These are phyloP conservation scores for Prosapia bicincta DNA, from an alignment of 2,888 invertebrate species.

Conservation along the genomic window DNA sequence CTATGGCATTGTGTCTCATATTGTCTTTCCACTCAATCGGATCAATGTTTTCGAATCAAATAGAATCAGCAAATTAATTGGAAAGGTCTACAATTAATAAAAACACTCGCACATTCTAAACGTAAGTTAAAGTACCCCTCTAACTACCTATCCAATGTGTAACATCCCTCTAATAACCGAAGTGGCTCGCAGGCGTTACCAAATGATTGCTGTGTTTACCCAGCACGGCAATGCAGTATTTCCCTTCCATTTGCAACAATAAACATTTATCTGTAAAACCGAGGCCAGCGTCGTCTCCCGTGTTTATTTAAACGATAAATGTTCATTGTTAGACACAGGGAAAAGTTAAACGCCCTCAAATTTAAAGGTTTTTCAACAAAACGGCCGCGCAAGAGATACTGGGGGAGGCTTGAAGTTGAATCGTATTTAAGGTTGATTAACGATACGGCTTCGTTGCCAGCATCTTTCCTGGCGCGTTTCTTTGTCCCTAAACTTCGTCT, in stretches of 20 bases:
- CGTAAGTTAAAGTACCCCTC: no score
- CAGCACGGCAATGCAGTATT: not conserved
- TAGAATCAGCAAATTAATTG: no score
- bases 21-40: no score
- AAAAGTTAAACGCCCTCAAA: not conserved
- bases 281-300: not conserved
- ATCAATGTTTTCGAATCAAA: no score
- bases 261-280: not conserved
- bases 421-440: not conserved
- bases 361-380: not conserved
- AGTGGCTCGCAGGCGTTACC: no score
- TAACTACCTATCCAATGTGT: no score
- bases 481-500: not conserved
- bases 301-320: slow-evolving; percentile 2
- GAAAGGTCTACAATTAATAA: no score
- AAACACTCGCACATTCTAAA: no score
- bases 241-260: not conserved
- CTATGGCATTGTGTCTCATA: no score
- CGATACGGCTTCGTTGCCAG: not conserved
- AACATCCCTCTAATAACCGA: no score
- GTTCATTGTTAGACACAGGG: not conserved
- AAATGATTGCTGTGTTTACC: not conserved
- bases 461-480: not conserved
- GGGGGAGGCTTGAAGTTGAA: not conserved
- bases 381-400: not conserved